Percentiles rank a stretch among this genome's conserved stretches.
Evolutionary conservation across 2,888 invertebrate genomes (phyloP).

Genomic region (Aspidiotus destructor): DNA sequence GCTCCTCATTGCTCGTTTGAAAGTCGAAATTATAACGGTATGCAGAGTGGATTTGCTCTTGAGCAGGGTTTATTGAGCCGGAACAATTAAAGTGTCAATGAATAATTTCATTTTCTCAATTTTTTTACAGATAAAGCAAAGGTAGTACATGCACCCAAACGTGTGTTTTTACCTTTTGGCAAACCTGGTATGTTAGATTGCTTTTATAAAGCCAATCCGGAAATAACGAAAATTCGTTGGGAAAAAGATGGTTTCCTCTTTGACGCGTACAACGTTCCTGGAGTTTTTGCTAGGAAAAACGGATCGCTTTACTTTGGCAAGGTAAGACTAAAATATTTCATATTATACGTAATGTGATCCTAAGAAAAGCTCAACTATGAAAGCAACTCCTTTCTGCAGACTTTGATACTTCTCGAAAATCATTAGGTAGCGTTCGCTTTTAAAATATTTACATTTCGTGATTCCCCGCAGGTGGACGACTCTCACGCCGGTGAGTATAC

Average conservation of each 20-base stretch:
- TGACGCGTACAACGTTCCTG: slow-evolving; percentile 78
- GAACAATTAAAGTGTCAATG: too few species aligned
- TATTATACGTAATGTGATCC: not conserved
- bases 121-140: slow-evolving; percentile 71
- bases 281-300: slow-evolving; percentile 73
- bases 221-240: slow-evolving; percentile 80
- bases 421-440: too few species aligned
- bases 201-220: slow-evolving; percentile 85
- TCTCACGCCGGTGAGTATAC: slow-evolving; percentile 79
- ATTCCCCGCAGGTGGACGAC: slow-evolving; percentile 54
- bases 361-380: too few species aligned
- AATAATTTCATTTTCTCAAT: not conserved
- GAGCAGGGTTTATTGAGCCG: too few species aligned
- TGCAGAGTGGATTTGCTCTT: too few species aligned
- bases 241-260: slow-evolving; percentile 85
- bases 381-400: too few species aligned
- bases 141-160: slow-evolving; percentile 75
- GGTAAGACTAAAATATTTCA: slow-evolving; percentile 38
- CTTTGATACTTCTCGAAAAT: too few species aligned
- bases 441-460: not conserved
- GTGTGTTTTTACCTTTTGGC: slow-evolving; percentile 74
- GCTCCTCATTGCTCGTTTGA: too few species aligned
- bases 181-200: slow-evolving; percentile 76
- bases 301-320: slow-evolving; percentile 73
- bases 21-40: too few species aligned